phyloP scores from a whole-genome alignment of 2,797 vertebrate species.

The Etheostoma nigrum region DNA sequence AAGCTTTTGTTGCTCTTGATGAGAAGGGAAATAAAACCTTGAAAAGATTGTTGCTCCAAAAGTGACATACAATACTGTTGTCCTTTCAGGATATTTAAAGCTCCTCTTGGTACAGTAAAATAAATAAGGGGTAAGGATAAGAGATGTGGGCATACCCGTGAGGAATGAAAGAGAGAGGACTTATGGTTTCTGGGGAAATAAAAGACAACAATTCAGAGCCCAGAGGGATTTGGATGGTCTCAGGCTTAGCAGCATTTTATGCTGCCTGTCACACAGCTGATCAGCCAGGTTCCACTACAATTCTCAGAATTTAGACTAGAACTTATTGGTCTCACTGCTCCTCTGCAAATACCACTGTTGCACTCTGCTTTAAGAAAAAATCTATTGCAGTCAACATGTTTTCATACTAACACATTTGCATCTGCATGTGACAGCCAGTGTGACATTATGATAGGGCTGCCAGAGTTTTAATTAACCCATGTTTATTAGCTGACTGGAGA shows the following conservation, averaged over 20 bases:
- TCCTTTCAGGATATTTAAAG: not conserved
- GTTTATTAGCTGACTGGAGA: conserved; percentile 37
- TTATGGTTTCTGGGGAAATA: conserved; percentile 21
- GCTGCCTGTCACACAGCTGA: conserved; percentile 2
- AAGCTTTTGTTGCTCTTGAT: not conserved
- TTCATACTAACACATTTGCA: not conserved
- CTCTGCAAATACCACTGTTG: not conserved
- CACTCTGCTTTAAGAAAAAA: not conserved
- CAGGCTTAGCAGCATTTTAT: conserved; percentile 21
- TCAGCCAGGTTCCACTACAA: not conserved
- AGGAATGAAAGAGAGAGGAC: not conserved
- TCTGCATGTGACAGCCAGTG: not conserved
- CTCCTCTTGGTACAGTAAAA: not conserved
- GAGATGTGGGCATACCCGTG: not conserved
- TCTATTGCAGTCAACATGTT: not conserved
- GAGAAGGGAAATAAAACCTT: not conserved
- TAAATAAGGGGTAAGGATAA: not conserved
- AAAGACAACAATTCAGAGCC: conserved; percentile 11
- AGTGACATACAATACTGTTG: not conserved
- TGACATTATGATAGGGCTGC: conserved; percentile 7
- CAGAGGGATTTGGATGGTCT: conserved; percentile 34
- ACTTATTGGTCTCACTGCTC: conserved; percentile 15
- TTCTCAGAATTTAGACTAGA: not conserved
- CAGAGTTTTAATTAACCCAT: conserved; percentile 46
- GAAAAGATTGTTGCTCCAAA: not conserved